Conservation (phyloP, 2,888 invertebrate species). For the Drosophila kanekoi region DNA sequence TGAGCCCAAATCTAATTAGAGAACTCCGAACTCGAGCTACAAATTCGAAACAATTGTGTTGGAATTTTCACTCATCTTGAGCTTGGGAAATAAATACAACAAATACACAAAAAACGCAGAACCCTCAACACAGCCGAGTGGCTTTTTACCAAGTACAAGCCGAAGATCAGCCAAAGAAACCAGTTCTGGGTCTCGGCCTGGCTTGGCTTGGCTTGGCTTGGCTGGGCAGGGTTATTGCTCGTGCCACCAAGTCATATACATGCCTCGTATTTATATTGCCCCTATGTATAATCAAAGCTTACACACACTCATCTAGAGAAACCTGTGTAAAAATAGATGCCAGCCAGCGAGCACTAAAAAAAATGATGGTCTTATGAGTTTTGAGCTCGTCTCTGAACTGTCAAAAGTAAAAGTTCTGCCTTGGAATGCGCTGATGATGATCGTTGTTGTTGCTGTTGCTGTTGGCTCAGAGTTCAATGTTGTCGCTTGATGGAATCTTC, state of each 20-base stretch:
- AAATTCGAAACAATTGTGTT: slow-evolving; percentile 60
- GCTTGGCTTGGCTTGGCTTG: slow-evolving; percentile 28
- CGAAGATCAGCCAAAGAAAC: slow-evolving; percentile 64
- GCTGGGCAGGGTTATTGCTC: slow-evolving; percentile 73
- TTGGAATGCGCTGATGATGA: slow-evolving; percentile 57
- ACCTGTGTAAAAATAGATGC: slow-evolving; percentile 69
- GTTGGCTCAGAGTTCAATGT: slow-evolving; percentile 22
- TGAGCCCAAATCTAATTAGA: slow-evolving; percentile 60
- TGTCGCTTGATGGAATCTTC: slow-evolving; percentile 17
- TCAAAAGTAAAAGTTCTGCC: slow-evolving; percentile 76
- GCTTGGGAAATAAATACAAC: slow-evolving; percentile 41
- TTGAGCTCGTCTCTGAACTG: slow-evolving; percentile 45
- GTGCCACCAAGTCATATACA: slow-evolving; percentile 68
- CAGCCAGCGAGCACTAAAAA: slow-evolving; percentile 21
- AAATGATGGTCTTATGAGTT: slow-evolving; percentile 41
- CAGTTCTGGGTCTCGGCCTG: slow-evolving; percentile 50
- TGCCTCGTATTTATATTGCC: slow-evolving; percentile 64
- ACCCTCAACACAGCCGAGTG: slow-evolving; percentile 40
- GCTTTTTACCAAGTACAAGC: slow-evolving; percentile 55
- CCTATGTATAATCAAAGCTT: slow-evolving; percentile 67
- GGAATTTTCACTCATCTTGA: slow-evolving; percentile 42
- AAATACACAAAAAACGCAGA: slow-evolving; percentile 37
- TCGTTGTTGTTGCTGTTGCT: slow-evolving; percentile 19
- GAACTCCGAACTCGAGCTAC: slow-evolving; percentile 54
- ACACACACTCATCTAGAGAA: slow-evolving; percentile 41